Base-by-base conservation (phyloP, 2,888 invertebrate genomes). In the Diabrotica balteata region DNA sequence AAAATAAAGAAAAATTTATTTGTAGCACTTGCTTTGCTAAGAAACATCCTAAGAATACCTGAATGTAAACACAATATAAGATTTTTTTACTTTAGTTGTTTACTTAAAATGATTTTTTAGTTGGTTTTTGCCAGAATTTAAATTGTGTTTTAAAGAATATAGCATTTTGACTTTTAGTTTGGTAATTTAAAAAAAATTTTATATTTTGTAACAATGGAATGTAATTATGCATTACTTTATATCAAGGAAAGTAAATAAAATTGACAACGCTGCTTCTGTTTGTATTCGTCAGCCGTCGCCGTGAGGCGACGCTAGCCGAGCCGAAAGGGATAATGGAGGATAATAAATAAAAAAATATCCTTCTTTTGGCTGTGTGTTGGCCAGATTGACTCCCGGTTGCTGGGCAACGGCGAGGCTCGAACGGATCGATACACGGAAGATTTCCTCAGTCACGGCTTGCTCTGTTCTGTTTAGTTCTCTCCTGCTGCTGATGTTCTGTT, bases 381-480 rank as follows among this genome's bases (percentile, higher is more conserved):
- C 86, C 86, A 86, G 86, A 86, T 86, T 86, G 86, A 86, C 86
- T 86, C 85, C 82, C 84, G 84, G 86, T 86, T 85, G 85, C 86
- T 82, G 84, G 85, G 86, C 86, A 86, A 86, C 86, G 84, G 85
- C 83, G 84, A 84, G 85, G 80, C 79, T 76, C 77, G 66, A 66
- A 72, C 80, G 81, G 86, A 86, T 86, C 86, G 86, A 86, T 86
- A 86, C 84, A 83, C 85, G 82, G 82, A 83, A 83, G 83, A 83
- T 83, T 82, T 82, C 79, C 71, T 71, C 69, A 70, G 72, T 69
- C 69, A 78, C 78, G 77, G 80, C 79, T 78, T 79, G 73, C 57
- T 59, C n/a, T 50, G 50, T 57, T 63, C 62, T 63, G 63, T 67
- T 59, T 67, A 59, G 63, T 50, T 63, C 58, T 67, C 59, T 52